A percentile compares a stretch with the other conserved stretches of the same genome.
These are phyloP conservation scores for Cheiracanthium punctorium DNA, from an alignment of 2,888 invertebrate genomes.

Conservation along the genomic window DNA sequence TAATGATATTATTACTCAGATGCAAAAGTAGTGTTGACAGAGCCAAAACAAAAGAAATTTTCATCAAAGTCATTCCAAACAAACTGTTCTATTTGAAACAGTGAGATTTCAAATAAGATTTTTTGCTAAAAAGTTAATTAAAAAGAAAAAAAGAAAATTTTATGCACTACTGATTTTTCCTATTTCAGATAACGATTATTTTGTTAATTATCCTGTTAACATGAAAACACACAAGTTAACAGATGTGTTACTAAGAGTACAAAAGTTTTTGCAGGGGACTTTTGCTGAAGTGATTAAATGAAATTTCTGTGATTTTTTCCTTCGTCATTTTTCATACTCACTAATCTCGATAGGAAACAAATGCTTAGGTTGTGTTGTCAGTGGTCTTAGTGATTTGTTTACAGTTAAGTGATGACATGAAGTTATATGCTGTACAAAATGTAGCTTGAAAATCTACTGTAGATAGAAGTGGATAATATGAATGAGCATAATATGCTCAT, in stretches of 20 bases:
- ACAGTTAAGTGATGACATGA: slow-evolving; percentile 7
- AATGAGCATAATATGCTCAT: slow-evolving; percentile 10
- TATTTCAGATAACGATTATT: slow-evolving; percentile 47
- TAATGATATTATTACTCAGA: slow-evolving; percentile 8
- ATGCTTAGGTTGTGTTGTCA: too few relatives aligned
- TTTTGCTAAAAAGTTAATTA: slow-evolving; percentile 52
- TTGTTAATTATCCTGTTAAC: slow-evolving; percentile 52
- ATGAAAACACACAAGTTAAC: slow-evolving; percentile 28
- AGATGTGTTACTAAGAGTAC: slow-evolving; percentile 54
- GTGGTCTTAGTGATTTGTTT: neutral
- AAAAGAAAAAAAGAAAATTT: slow-evolving; percentile 26
- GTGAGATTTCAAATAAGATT: slow-evolving; percentile 54
- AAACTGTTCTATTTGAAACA: slow-evolving; percentile 46
- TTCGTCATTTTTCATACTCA: slow-evolving; percentile 56
- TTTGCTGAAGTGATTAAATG: slow-evolving; percentile 44
- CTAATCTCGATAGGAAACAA: too few relatives aligned
- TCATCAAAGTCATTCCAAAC: slow-evolving; percentile 58
- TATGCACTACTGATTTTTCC: slow-evolving; percentile 41
- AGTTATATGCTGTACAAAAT: slow-evolving; percentile 28
- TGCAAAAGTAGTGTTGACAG: slow-evolving; percentile 18
- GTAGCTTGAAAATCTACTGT: slow-evolving; percentile 51
- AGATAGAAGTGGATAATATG: slow-evolving; percentile 26
- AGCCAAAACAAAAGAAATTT: slow-evolving; percentile 58
- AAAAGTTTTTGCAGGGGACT: slow-evolving; percentile 40
- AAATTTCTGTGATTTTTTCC: slow-evolving; percentile 66